Base-by-base conservation (phyloP, 2,113 vertebrate genomes). In the Malurus elegans region DNA sequence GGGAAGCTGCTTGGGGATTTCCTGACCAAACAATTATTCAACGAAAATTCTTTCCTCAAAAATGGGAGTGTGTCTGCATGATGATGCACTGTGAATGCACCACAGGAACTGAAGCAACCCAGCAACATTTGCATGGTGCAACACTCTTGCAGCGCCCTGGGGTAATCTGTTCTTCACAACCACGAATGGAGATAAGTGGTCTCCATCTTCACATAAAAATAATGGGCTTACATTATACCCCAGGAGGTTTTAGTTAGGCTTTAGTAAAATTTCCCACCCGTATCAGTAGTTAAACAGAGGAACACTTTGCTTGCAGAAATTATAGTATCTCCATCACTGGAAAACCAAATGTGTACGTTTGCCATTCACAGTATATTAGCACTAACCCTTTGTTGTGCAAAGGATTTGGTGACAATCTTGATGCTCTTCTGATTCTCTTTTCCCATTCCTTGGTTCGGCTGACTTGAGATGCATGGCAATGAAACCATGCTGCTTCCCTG, bases 181-280 rank as follows among this genome's bases (percentile, higher is more conserved):
- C 5, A 31, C 79, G 86, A 74, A 78, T n/a, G 18, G 32, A 74
- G 26, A 42, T 38, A 47, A 78, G 54, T 38, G 47, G n/a, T 86
- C 80, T 93, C 36, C 18, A 45, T n/a, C 62, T 92, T 85, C 38
- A 50, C 21, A 50, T 86, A 83, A 91, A 93, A 73, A 73, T 65
- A 80, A 70, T 73, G 38, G 62, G 12, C 11, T 76, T 90, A 7
- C 83, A 36, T 67, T 65, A 40, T 61, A 73, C 7, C 31, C 32
- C 7, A 40, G 38, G 34, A 81, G 26, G 26, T 66, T 88, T 84
- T 74, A 76, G 28, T 61, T 57, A 84, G 61, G 29, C 38, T 58
- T 84, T 51, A 47, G 38, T 74, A 62, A 89, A 74, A 67, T 8
- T 58, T 80, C 26, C 25, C 16, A 58, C 54, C 25, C 4, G 2